Percentiles rank a stretch among this genome's conserved stretches.
Conservation (phyloP, 2,888 invertebrate genomes). For the Trypoxylon attenuatum region DNA sequence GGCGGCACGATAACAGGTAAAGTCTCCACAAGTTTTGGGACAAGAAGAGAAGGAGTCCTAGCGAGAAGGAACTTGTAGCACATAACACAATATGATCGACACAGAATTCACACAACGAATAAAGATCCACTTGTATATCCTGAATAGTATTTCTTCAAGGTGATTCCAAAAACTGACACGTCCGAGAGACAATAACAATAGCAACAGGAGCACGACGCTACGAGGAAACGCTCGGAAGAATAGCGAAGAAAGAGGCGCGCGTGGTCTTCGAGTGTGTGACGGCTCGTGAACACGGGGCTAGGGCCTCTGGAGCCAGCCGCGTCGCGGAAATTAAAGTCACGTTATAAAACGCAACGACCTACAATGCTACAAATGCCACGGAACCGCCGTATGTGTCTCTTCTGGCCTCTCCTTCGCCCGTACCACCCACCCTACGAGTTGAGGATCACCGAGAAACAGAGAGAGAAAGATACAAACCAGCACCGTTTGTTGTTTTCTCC, state of each 20-base stretch:
- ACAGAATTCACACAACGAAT: too few relatives aligned
- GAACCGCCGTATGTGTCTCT: conserved; percentile 53
- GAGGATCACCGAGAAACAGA: too few relatives aligned
- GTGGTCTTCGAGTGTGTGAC: conserved; percentile 25
- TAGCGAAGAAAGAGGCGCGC: too few relatives aligned
- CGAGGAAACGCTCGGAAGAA: too few relatives aligned
- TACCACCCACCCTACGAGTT: conserved; percentile 32
- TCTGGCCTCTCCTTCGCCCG: conserved; percentile 35
- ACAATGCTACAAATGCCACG: conserved; percentile 69
- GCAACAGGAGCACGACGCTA: too few relatives aligned
- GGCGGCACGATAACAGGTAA: not conserved
- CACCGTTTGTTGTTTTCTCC: conserved; percentile 41
- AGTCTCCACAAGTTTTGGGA: not conserved
- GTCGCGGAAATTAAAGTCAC: conserved; percentile 66
- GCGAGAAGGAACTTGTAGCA: conserved; percentile 1
- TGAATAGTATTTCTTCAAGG: too few relatives aligned
- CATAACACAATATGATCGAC: not conserved
- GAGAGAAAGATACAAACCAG: conserved; percentile 24
- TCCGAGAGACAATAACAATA: too few relatives aligned
- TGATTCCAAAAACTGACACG: too few relatives aligned
- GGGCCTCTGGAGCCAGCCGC: conserved; percentile 13
- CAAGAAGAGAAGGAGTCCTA: not conserved
- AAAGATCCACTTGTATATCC: too few relatives aligned
- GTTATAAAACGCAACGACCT: conserved; percentile 73
- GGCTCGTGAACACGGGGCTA: conserved; percentile 25